Percentiles rank a stretch among this genome's conserved stretches.
phyloP scores from a whole-genome alignment of 2,113 vertebrate species.

The Cromileptes altivelis region DNA sequence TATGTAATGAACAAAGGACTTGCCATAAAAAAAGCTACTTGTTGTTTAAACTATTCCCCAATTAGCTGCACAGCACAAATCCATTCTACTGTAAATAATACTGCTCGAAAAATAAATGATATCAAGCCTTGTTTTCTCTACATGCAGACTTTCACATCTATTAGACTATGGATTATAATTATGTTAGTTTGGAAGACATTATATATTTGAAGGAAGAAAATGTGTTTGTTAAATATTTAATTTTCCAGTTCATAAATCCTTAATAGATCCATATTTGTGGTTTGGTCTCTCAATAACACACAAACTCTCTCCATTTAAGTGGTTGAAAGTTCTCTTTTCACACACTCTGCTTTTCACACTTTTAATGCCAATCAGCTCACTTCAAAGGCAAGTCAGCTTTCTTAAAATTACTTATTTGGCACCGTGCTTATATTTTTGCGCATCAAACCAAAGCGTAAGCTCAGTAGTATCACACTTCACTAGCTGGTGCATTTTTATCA shows the following conservation, averaged over 20 bases:
- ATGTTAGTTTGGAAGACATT: neutral
- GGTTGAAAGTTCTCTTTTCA: neutral
- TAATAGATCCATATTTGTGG: constrained; percentile 5
- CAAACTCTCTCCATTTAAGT: neutral
- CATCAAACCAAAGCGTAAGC: constrained; percentile 3
- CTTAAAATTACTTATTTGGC: constrained; percentile 6
- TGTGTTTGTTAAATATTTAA: constrained; percentile 1
- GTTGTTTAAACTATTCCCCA: neutral
- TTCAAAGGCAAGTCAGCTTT: constrained; percentile 26
- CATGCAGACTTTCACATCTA: neutral
- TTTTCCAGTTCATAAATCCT: constrained; percentile 8
- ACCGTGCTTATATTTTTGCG: neutral
- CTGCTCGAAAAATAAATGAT: neutral
- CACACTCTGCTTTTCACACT: neutral
- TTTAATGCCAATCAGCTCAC: constrained; percentile 19
- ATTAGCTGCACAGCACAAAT: neutral
- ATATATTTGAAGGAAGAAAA: neutral
- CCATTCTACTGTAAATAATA: neutral
- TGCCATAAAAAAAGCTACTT: neutral
- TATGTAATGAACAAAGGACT: neutral
- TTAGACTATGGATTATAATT: neutral
- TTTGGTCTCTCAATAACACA: neutral
- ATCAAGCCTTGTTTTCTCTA: neutral
- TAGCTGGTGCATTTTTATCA: neutral
- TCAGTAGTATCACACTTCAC: constrained; percentile 8